Evolutionary conservation across 2,113 vertebrate genomes (phyloP).

Genomic region (Pterocles orientalis): DNA sequence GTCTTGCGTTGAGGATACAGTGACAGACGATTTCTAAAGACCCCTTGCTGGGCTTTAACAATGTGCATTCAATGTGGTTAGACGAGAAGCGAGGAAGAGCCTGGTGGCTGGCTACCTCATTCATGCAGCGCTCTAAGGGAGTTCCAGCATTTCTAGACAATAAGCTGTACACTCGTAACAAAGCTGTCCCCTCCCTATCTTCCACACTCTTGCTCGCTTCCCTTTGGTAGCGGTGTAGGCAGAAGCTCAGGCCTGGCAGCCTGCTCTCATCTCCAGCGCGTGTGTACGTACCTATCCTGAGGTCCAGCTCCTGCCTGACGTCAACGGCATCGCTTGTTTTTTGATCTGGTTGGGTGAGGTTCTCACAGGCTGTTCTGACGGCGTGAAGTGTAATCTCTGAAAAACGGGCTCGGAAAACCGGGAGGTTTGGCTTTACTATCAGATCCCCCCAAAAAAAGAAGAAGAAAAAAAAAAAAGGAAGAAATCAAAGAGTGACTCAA

Average conservation of each 20-base stretch:
- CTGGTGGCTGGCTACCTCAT: background rate
- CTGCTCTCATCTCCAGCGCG: accelerated
- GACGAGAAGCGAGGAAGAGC: background rate
- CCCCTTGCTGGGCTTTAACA: background rate
- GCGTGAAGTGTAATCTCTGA: conserved; percentile 93
- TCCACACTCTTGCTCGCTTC: background rate
- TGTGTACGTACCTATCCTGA: conserved; percentile 84
- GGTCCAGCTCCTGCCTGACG: conserved; percentile 93
- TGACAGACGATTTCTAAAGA: background rate
- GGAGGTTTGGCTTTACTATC: conserved; percentile 87
- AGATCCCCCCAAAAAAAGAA: background rate
- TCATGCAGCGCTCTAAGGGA: background rate
- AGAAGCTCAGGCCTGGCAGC: background rate
- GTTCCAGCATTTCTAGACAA: background rate
- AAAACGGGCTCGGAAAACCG: conserved; percentile 91
- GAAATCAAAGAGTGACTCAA: background rate
- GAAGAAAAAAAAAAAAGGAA: background rate
- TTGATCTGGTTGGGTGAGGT: conserved; percentile 83
- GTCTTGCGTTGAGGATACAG: background rate
- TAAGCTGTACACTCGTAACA: background rate
- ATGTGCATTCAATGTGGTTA: background rate
- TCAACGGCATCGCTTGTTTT: conserved; percentile 91
- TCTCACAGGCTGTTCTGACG: conserved; percentile 86
- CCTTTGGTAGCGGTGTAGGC: background rate
- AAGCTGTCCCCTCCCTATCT: background rate